Conservation (phyloP, 2,113 vertebrate genomes). For the Melanerpes aurifrons region DNA sequence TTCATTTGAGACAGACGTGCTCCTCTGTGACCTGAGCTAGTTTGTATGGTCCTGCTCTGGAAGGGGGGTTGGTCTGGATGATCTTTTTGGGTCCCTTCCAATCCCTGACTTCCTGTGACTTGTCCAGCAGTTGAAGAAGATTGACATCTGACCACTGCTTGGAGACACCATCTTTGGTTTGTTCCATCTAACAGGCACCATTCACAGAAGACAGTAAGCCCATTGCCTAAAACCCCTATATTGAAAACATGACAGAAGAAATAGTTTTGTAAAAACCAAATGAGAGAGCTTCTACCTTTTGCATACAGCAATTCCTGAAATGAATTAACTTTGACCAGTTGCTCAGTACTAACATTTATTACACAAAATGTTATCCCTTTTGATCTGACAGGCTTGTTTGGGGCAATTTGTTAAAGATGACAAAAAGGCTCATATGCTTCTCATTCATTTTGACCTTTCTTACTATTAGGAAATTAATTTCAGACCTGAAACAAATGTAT, state of each 20-base stretch:
- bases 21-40: too few species aligned
- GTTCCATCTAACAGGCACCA: neutral
- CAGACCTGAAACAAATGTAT: constrained; percentile 93
- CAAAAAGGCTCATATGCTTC: constrained; percentile 87
- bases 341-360: constrained; percentile 89
- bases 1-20: neutral
- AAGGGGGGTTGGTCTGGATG: too few species aligned
- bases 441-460: constrained; percentile 94
- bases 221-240: neutral
- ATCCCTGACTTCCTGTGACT: neutral
- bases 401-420: constrained; percentile 96
- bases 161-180: neutral
- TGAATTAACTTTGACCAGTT: constrained; percentile 91
- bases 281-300: constrained; percentile 75
- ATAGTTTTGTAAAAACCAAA: constrained; percentile 9
- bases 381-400: constrained; percentile 91
- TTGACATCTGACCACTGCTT: neutral
- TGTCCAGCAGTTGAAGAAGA: neutral
- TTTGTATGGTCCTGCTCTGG: too few species aligned
- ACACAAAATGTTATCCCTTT: constrained; percentile 83
- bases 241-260: neutral
- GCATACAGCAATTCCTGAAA: constrained; percentile 79
- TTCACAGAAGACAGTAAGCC: neutral
- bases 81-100: too few species aligned
- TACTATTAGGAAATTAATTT: constrained; percentile 98